These are phyloP conservation scores for Odontamblyopus rebecca DNA, from an alignment of 2,797 vertebrate species.

Conservation along the genomic window DNA sequence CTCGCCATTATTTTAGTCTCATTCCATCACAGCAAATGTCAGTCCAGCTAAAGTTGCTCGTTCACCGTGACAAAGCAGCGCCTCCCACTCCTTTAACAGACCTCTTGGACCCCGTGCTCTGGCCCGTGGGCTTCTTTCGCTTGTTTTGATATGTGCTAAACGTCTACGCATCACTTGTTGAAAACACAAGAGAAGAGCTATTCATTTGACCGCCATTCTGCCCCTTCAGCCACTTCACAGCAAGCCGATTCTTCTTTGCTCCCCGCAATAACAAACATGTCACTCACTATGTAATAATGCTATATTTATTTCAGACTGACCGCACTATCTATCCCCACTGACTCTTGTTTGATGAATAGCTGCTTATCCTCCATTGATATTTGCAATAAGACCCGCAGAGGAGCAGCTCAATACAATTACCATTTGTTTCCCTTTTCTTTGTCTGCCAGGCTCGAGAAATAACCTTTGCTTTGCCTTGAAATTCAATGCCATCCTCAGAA, in stretches of 20 bases:
- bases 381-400: slow-evolving; percentile 27
- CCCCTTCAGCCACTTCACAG: slow-evolving; percentile 26
- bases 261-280: slow-evolving; percentile 58
- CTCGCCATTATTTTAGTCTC: slow-evolving; percentile 29
- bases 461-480: slow-evolving; percentile 13
- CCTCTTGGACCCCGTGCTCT: slow-evolving; percentile 47
- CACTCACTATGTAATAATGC: slow-evolving; percentile 49
- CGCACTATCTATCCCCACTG: slow-evolving; percentile 43
- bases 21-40: slow-evolving; percentile 33
- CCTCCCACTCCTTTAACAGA: slow-evolving; percentile 66
- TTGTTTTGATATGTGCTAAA: slow-evolving; percentile 47
- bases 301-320: slow-evolving; percentile 61
- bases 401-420: slow-evolving; percentile 28
- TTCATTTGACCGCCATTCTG: slow-evolving; percentile 48
- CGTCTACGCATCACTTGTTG: slow-evolving; percentile 49
- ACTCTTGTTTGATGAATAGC: slow-evolving; percentile 48
- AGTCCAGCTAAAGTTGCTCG: slow-evolving; percentile 46
- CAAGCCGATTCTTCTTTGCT: slow-evolving; percentile 42
- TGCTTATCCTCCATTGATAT: slow-evolving; percentile 41
- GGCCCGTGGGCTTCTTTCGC: slow-evolving; percentile 55
- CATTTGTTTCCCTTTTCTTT: slow-evolving; percentile 18
- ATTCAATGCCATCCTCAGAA: slow-evolving; percentile 3
- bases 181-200: slow-evolving; percentile 47
- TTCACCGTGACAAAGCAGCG: slow-evolving; percentile 53
- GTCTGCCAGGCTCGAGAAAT: slow-evolving; percentile 7